Evolutionary conservation across 2,113 vertebrate genomes (phyloP).

Genomic region (Crotalus viridis): DNA sequence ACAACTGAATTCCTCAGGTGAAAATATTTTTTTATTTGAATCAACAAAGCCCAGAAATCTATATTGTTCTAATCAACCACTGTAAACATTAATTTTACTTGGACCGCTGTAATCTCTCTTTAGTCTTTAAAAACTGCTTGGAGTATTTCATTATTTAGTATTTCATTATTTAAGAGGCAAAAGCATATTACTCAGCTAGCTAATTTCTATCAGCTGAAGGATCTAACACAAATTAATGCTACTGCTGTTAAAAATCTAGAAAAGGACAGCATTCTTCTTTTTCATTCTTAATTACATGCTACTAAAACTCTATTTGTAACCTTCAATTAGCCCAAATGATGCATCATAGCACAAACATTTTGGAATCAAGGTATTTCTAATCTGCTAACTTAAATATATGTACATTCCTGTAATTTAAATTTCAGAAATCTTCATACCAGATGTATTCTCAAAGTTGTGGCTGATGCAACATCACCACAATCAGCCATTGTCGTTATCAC

Average conservation of each 20-base stretch:
- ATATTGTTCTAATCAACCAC: background rate
- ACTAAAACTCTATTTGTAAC: background rate
- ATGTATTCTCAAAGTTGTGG: background rate
- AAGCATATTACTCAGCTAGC: conserved; percentile 39
- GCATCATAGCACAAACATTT: background rate
- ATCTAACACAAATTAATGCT: conserved; percentile 20
- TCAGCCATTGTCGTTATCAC: background rate
- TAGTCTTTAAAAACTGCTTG: conserved; percentile 21
- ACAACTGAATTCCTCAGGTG: background rate
- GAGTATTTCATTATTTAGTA: conserved; percentile 14
- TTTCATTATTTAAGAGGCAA: conserved; percentile 7
- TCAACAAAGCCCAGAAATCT: background rate
- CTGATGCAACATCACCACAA: background rate
- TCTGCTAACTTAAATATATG: background rate
- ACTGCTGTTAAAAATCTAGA: conserved; percentile 1
- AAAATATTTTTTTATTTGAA: background rate
- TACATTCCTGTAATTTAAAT: background rate
- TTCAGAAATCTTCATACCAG: background rate
- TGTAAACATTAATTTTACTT: conserved; percentile 21
- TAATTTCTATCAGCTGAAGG: conserved; percentile 40
- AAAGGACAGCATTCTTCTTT: conserved; percentile 10
- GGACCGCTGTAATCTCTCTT: conserved; percentile 7
- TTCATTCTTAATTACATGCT: background rate
- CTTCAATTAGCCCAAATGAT: background rate
- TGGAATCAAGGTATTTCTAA: background rate